Percentiles rank a stretch among this genome's conserved stretches.
phyloP scores from a whole-genome alignment of 2,113 vertebrate species.

The Pelodiscus sinensis region DNA sequence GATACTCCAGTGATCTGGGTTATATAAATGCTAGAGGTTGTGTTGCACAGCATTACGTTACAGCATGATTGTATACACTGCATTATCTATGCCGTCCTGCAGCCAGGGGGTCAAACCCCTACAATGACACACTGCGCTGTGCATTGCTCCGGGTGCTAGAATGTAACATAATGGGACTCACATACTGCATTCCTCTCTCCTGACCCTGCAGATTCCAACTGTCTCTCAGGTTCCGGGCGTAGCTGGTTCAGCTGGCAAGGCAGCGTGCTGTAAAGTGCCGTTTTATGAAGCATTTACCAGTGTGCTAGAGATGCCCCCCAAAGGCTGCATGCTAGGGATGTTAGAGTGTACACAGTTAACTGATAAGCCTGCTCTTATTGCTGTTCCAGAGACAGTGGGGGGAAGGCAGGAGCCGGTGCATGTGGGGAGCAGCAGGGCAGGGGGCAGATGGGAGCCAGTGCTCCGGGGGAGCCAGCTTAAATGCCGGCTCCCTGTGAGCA shows the following conservation, averaged over 20 bases:
- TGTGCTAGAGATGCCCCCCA: background rate
- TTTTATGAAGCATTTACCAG: background rate
- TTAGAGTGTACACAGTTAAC: too few relatives aligned
- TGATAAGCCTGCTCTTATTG: too few relatives aligned
- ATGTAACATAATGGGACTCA: rapidly evolving
- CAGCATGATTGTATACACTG: background rate
- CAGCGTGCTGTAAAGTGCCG: background rate
- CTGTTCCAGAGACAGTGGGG: too few relatives aligned
- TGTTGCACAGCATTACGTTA: rapidly evolving
- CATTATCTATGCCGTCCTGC: background rate
- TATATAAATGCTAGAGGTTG: background rate
- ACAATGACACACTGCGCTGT: background rate
- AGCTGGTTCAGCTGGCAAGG: background rate
- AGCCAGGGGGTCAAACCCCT: background rate
- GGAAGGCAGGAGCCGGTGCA: too few relatives aligned
- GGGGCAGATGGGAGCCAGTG: too few relatives aligned
- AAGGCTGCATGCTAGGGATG: background rate
- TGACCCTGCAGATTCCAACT: background rate
- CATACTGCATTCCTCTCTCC: rapidly evolving
- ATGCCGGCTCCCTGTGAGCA: too few relatives aligned
- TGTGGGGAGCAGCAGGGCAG: too few relatives aligned
- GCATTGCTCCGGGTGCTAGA: background rate
- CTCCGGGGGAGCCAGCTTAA: too few relatives aligned
- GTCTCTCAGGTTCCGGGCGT: background rate
- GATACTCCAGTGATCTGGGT: background rate